Base-by-base conservation (phyloP, 2,797 vertebrate species). In the Ptychobarbus kaznakovi region DNA sequence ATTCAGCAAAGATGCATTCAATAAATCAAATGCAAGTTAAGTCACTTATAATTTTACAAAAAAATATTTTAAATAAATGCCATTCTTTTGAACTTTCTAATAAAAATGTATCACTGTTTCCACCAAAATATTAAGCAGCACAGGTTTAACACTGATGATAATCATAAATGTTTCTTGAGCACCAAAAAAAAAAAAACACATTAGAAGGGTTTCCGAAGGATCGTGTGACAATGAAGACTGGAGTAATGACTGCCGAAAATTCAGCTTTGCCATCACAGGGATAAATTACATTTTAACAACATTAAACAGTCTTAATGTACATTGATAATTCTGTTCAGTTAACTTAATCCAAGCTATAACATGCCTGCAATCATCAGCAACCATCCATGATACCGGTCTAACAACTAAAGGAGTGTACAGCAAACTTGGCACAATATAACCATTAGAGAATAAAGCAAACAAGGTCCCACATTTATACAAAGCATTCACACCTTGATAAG, bases 401-500 rank as follows among this genome's bases (percentile, higher is more conserved):
- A 78, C 38, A 56, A 44, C 82, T 78, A 66, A 13, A 44, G 35
- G 7, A 56, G 74, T 69, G 46, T 42, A 56, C 61, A 83, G 44
- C 22, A 53, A 56, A 76, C 82, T 44, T 68, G 82, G 72, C 42
- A 75, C 44, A 65, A 20, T 15, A 49, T 3, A 35, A 65, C 46
- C 58, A 66, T 53, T 65, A 38, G 22, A 68, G 61, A 16, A 42
- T 13, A 73, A 73, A 70, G 69, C 40, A 46, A 53, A 82, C 80
- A 40, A 13, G 32, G 42, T 53, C 42, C 18, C 20, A 53, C 58
- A 40, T 65, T 76, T 38, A 65, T 53, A 53, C 32, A 83, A 28
- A 68, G 63, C 72, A 83, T 75, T 35, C 58, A 75, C 25, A 76
- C 61, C 56, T 53, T 75, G 70, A 83, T 65, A 68, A 77, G 61